Base-by-base conservation (phyloP, 1,140 invertebrate genomes). In the Camponotus pennsylvanicus region DNA sequence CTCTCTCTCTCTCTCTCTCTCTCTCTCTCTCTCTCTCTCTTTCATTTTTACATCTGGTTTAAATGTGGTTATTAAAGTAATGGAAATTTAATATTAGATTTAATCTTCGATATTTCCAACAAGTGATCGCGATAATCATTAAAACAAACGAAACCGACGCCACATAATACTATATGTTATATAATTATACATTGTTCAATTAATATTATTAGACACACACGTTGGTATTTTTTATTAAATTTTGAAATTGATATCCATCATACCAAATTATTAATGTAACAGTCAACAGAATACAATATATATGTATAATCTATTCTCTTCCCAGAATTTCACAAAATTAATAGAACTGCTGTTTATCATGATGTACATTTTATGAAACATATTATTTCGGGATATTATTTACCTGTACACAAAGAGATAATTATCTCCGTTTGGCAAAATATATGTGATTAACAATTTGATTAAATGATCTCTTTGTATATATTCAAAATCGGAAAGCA, bases 281-380 rank as follows among this genome's bases (percentile, higher is more conserved):
- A 57, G 3, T 71, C 21, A 11, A 40, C 40, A 11, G 11, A 8
- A 45, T 42, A 21, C 21, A 42, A 21, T 4, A 52, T 18, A 67
- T 1, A 13, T 13, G 9, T 61, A 3, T 40, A 45, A 45, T 15
- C 15, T 75, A 1, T 52, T 1, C 45, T 15, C 8, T 13, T 21
- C n/a, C 18, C 15, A 11, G 73, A 82, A 73, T 63, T 80, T 40
- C 8, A 27, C 18, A 32, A 61, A 83, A 83, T 83, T 83, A 61
- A 73, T 45, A 21, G n/a, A 77, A 77, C 32, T 66, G 34, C 42
- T 69, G 4, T 40, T 67, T 34, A 40, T 11, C n/a, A 27, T 57
- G 40, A 69, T 78, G 18, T 49, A 34, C 32, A 67, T 67, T 77
- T 52, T 42, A 49, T 13, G 4, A 37, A 49, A 77, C 7, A 15